These are phyloP conservation scores for Nomada flava DNA, from an alignment of 2,888 invertebrate genomes.

Conservation along the genomic window DNA sequence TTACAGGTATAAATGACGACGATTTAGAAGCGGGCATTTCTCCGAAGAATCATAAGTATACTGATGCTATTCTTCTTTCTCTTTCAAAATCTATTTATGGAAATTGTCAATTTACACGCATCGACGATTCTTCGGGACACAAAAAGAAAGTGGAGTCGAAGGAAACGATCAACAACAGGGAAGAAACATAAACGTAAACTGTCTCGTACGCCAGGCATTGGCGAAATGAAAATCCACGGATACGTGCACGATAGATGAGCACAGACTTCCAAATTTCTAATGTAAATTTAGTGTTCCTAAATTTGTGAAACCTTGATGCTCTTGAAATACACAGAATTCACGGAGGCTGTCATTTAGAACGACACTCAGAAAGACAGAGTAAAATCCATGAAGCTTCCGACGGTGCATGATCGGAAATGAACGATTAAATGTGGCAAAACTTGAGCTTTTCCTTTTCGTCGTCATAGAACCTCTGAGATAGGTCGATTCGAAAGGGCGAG, in stretches of 20 bases:
- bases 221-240: constrained; percentile 13
- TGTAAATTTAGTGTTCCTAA: constrained; percentile 51
- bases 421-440: background rate
- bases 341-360: constrained; percentile 35
- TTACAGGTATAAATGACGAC: constrained; percentile 63
- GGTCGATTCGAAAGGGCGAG: background rate
- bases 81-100: background rate
- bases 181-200: background rate
- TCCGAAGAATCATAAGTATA: constrained; percentile 45
- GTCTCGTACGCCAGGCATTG: constrained; percentile 1
- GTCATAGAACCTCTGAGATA: background rate
- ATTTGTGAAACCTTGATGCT: constrained; percentile 43
- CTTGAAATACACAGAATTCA: constrained; percentile 37
- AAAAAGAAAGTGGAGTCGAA: background rate
- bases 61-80: background rate
- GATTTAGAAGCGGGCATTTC: constrained; percentile 56
- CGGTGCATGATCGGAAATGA: background rate
- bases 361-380: background rate
- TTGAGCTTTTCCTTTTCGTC: background rate
- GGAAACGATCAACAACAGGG: background rate
- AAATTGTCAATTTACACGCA: too few species aligned
- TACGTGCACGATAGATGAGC: constrained; percentile 8
- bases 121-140: background rate
- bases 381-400: constrained; percentile 30
- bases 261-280: constrained; percentile 18